phyloP scores from a whole-genome alignment of 2,888 invertebrate species.

The Epinotia brunnichana region DNA sequence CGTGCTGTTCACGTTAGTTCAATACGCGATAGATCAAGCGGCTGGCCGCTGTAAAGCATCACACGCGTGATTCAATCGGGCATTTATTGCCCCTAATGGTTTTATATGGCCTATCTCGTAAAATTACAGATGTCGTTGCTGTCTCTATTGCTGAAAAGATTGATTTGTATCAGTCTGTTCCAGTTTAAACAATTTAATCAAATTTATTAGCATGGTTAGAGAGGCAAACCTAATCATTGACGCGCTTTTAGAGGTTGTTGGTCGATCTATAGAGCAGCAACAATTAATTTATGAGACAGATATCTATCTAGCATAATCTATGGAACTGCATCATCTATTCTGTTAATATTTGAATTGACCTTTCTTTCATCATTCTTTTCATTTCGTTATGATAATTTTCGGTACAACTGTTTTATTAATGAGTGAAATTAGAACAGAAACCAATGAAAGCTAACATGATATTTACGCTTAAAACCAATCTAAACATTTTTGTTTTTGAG shows the following conservation, averaged over 20 bases:
- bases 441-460: background rate
- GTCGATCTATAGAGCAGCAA: constrained; percentile 12
- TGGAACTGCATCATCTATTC: background rate
- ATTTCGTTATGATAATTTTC: background rate
- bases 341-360: background rate
- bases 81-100: constrained; percentile 71
- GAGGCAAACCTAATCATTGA: constrained; percentile 46
- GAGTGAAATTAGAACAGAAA: background rate
- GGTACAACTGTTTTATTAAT: background rate
- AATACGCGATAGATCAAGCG: constrained; percentile 57
- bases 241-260: constrained; percentile 16
- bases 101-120: constrained; percentile 66
- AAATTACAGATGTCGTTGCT: constrained; percentile 62
- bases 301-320: constrained; percentile 11
- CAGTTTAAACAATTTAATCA: constrained; percentile 51
- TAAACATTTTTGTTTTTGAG: too few species aligned
- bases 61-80: constrained; percentile 59
- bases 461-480: too few species aligned
- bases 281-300: constrained; percentile 20
- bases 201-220: constrained; percentile 50
- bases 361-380: background rate
- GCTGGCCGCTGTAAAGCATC: constrained; percentile 59
- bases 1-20: constrained; percentile 26
- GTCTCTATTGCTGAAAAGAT: constrained; percentile 54
- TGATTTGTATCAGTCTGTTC: constrained; percentile 55